Conservation (phyloP, 2,113 vertebrate species). For the Gambusia holbrooki region DNA sequence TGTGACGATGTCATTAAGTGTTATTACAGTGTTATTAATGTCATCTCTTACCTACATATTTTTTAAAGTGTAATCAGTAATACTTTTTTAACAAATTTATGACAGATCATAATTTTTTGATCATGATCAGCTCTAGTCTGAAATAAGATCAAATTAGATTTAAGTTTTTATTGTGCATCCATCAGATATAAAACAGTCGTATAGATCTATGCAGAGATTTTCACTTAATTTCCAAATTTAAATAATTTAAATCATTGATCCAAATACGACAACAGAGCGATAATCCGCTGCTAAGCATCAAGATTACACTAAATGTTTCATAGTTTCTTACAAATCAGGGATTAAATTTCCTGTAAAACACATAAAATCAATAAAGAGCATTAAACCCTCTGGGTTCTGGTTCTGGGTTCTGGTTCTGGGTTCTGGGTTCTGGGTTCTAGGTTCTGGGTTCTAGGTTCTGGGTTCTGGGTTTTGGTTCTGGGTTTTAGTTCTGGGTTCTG, state of each 20-base stretch:
- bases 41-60: no score
- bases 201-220: neutral
- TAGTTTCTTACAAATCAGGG: neutral
- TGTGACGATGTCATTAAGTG: no score
- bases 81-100: no score
- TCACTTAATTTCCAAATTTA: neutral
- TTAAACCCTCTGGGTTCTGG: neutral
- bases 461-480: no score
- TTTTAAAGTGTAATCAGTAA: no score
- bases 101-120: no score
- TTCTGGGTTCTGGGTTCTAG: neutral
- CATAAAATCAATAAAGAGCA: neutral
- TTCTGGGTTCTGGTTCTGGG: neutral
- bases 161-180: neutral
- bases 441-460: no score
- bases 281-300: neutral
- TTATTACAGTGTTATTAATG: no score
- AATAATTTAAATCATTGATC: no score
- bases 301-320: neutral
- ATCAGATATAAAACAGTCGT: neutral
- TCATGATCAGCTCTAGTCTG: neutral
- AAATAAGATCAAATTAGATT: neutral
- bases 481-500: no score
- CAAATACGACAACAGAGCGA: neutral
- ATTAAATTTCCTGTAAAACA: neutral